Evolutionary conservation across 2,113 vertebrate genomes (phyloP).

Genomic region (Acrocephalus arundinaceus): DNA sequence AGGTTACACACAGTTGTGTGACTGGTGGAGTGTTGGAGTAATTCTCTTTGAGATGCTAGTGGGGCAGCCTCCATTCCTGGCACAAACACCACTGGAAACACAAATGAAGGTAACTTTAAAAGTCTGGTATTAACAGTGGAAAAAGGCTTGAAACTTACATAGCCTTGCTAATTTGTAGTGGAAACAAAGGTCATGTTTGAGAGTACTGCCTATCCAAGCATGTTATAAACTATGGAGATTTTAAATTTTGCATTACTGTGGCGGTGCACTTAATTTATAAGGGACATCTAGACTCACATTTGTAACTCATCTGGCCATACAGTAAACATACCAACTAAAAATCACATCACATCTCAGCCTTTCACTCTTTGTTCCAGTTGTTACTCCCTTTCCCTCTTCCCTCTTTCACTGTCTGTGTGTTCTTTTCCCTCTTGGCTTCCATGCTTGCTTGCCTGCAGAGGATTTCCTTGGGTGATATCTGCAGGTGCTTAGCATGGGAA

Average conservation of each 20-base stretch:
- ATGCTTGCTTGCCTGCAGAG: not conserved
- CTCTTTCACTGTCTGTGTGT: not conserved
- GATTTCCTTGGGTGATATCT: not conserved
- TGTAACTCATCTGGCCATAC: rapidly evolving
- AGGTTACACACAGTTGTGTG: conserved; percentile 96
- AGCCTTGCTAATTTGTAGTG: not conserved
- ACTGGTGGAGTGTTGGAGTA: conserved; percentile 99
- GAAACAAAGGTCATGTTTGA: not conserved
- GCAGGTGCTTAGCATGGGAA: not conserved
- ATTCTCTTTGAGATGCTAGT: conserved; percentile 99
- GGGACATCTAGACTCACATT: not conserved
- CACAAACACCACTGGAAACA: conserved; percentile 94
- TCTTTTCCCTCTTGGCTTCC: not conserved
- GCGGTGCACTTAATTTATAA: not conserved
- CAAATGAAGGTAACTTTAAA: conserved; percentile 90
- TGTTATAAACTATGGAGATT: not conserved
- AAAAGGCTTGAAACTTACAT: not conserved
- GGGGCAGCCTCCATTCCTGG: conserved; percentile 96
- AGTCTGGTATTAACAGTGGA: not conserved
- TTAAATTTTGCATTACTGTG: not conserved
- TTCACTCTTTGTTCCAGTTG: not conserved
- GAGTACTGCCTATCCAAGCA: not conserved
- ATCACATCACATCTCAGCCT: not conserved
- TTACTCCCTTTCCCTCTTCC: not conserved
- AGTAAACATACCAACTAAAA: not conserved